These are phyloP conservation scores for Xestia sexstrigata DNA, from an alignment of 2,888 invertebrate species.

Conservation along the genomic window DNA sequence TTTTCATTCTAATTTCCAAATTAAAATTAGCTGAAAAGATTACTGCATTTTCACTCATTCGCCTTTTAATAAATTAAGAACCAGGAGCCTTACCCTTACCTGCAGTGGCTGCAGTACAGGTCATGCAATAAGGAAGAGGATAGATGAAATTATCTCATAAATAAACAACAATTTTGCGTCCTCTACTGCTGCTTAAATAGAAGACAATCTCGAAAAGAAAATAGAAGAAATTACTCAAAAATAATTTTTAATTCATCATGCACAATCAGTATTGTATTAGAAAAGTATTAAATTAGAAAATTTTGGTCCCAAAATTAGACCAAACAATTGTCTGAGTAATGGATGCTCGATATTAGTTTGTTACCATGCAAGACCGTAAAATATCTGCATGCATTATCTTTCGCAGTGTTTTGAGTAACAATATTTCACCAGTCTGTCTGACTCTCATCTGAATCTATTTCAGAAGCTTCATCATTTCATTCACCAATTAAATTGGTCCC, in stretches of 20 bases:
- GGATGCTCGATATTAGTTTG: neutral
- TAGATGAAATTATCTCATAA: slow-evolving; percentile 69
- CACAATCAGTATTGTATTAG: slow-evolving; percentile 35
- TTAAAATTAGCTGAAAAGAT: slow-evolving; percentile 77
- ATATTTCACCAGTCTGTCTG: neutral
- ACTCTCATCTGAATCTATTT: neutral
- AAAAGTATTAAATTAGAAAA: slow-evolving; percentile 31
- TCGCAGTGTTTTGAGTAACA: neutral
- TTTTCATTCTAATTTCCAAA: slow-evolving; percentile 74
- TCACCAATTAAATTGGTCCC: slow-evolving; percentile 5
- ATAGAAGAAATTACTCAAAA: slow-evolving; percentile 28
- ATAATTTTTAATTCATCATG: slow-evolving; percentile 38
- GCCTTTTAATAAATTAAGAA: slow-evolving; percentile 25
- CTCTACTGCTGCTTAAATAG: slow-evolving; percentile 77
- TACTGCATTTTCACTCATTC: slow-evolving; percentile 82
- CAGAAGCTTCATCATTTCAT: neutral
- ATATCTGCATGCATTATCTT: neutral
- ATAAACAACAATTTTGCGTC: slow-evolving; percentile 80
- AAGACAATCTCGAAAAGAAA: slow-evolving; percentile 74
- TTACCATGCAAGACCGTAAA: neutral
- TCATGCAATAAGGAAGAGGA: slow-evolving; percentile 1
- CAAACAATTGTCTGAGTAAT: slow-evolving; percentile 1
- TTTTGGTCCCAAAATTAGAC: neutral
- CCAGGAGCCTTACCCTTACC: slow-evolving; percentile 27
- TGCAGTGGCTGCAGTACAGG: neutral